Evolutionary conservation across 2,888 invertebrate species (phyloP), one percentile per base, ranked within the genome.

Genomic region (Caenorhabditis sulstoni): DNA sequence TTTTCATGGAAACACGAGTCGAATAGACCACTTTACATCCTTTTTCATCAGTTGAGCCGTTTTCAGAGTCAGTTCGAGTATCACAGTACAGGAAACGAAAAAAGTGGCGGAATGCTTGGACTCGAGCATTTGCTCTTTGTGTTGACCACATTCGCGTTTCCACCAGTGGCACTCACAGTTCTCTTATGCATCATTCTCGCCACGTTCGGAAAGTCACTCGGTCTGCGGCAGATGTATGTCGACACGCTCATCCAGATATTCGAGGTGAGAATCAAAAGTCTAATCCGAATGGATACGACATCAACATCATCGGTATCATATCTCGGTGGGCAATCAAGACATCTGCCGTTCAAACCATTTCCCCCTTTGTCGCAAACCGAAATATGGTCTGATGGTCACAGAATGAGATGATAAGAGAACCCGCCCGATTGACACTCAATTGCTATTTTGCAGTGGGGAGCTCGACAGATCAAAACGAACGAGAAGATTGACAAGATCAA

Each of bases 171-270:
- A 4, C 37, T 79, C 94, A 89, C 94, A 94, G 90, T 94, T 94
- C 91, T 94, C 94, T 91, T 93, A 52, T 86, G 90, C 53, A 74
- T 92, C 39, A 79, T 91, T 16, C 88, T 97, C 87, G 96, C 97
- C 68, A 95, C 95, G 44, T 94, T 96, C 90, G 96, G 96, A 87
- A 95, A 95, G 92, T 96, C 96, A 7, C 92, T 97, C 84, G 97
- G 97, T 77, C 94, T 97, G 18, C 92, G 97, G 85, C 93, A 94
- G 90, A 92, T 94, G 52, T 97, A 97, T 91, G 95, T 97, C 78
- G 94, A 94, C 90, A 92, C 95, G 75, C 92, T 97, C 79, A 92
- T 97, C 79, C 94, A 94, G 91, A 94, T 97, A 87, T 97, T 97
- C 92, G 96, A 97, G 95, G 97, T 97, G 92, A 93, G 93, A 29